Evolutionary conservation across 2,888 invertebrate genomes (phyloP), one percentile per base, ranked within the genome.

Genomic region (Drosophila tanythrix): DNA sequence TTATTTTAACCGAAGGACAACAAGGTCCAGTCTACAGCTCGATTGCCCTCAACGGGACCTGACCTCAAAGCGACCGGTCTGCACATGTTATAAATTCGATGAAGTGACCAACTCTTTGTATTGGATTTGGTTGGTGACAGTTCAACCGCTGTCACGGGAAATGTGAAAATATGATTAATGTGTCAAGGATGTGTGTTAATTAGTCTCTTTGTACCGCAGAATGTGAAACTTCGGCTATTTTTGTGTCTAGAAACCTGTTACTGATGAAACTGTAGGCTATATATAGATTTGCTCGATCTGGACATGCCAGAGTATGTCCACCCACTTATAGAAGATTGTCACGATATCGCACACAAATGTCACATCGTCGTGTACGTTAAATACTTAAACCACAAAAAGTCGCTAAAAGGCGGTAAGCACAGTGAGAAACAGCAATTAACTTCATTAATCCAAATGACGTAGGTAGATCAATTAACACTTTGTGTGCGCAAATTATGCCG

Each of bases 371-470:
- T 78, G 80, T 59, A 50, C 53, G 53, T 21, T 58, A 68, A 72
- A 83, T 70, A 78, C 60, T 62, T 46, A 52, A 83, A 76, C 80
- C 84, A 72, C 78, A 80, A 65, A 83, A 83, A 82, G 35, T 52
- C 48, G 83, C 72, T 83, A 83, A 87, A 62, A 50, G 18, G 35
- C 60, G 67, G 69, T 58, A 64, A 25, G 68, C 48, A 70, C 62
- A 57, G 52, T 53, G 15, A 64, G 76, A 74, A 68, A 61, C 57
- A 43, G 60, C 63, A 64, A 74, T 74, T 64, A 80, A 56, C 50
- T 84, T 75, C n/a, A 82, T 70, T 70, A 52, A 75, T 70, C 66
- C 46, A 46, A 46, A 73, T 87, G 87, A 83, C 87, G 87, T 83
- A 73, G 73, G 65, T 70, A 61, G 36, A 55, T 74, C 18, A 78